Base-by-base conservation (phyloP, 2,113 vertebrate species). In the Larimichthys crocea region DNA sequence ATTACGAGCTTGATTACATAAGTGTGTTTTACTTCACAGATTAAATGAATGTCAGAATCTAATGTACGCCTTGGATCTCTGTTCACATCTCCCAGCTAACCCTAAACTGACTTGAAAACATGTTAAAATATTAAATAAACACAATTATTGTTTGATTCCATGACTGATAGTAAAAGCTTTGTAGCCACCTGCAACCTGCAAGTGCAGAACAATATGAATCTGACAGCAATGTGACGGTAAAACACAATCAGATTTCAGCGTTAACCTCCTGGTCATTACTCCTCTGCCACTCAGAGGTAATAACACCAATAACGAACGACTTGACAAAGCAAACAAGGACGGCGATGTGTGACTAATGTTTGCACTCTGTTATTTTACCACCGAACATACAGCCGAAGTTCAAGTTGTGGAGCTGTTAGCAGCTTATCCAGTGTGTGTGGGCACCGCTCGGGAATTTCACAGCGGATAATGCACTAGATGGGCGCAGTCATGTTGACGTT, bases 261-360 rank as follows among this genome's bases (percentile, higher is more conserved):
- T 86, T 79, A 80, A 86, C 84, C 73, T 76, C 59, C 46, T 10
- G 22, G 52, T 79, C 59, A 59, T 68, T 74, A 71, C 63, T 78
- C 65, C 52, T 31, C 14, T 74, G 61, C 74, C 59, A 35, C 67
- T 57, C 53, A 12, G 59, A 88, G 79, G 79, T 74, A 74, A 86
- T 40, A 69, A 52, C 65, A 70, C 68, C 22, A 62, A 68, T 40
- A 70, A 64, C 46, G 31, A 70, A 64, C 46, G 83, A 72, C 29
- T 31, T 46, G 71, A 59, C 42, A 22, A 76, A 80, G 70, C 61
- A 26, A 78, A 85, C 3, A 9, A 55, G 24, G 19, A 69, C 29
- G 2, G n/a, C 35, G 78, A 83, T 40, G 56, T 49, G 59, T 63
- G 69, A 69, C 74, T 76, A 52, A 70, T 68, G 46, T 49, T 52